These are phyloP conservation scores for Solen grandis DNA, from an alignment of 1,140 invertebrate species.

Conservation along the genomic window DNA sequence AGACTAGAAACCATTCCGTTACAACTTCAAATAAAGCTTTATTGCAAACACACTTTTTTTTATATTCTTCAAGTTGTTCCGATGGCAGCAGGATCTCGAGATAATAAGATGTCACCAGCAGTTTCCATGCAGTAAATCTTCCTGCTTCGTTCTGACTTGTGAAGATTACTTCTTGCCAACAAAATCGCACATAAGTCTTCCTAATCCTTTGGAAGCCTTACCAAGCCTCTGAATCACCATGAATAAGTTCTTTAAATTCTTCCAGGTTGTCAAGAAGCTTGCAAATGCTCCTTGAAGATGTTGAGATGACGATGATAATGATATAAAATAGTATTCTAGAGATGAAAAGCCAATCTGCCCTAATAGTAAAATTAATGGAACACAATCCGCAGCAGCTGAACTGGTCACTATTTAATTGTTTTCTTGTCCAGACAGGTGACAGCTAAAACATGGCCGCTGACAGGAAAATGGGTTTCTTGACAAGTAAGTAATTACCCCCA, in stretches of 20 bases:
- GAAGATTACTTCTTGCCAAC: neutral
- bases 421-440: conserved; percentile 9
- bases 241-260: conserved; percentile 35
- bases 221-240: conserved; percentile 38
- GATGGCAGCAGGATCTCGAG: neutral
- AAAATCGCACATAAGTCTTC: conserved; percentile 24
- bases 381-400: too few species aligned
- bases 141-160: neutral
- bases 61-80: neutral
- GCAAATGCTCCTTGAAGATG: conserved; percentile 21
- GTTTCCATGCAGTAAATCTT: neutral
- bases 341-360: conserved; percentile 22
- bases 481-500: too few species aligned
- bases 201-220: conserved; percentile 36
- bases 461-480: conserved; percentile 34
- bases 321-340: conserved; percentile 17
- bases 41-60: neutral
- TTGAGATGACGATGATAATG: conserved; percentile 18
- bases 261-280: conserved; percentile 38
- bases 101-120: neutral
- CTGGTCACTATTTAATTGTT: conserved; percentile 33
- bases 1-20: neutral
- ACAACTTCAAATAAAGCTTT: neutral
- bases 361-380: conserved; percentile 37
- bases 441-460: conserved; percentile 23